These are phyloP conservation scores for Osmerus mordax DNA, from an alignment of 2,113 vertebrate genomes.

Conservation along the genomic window DNA sequence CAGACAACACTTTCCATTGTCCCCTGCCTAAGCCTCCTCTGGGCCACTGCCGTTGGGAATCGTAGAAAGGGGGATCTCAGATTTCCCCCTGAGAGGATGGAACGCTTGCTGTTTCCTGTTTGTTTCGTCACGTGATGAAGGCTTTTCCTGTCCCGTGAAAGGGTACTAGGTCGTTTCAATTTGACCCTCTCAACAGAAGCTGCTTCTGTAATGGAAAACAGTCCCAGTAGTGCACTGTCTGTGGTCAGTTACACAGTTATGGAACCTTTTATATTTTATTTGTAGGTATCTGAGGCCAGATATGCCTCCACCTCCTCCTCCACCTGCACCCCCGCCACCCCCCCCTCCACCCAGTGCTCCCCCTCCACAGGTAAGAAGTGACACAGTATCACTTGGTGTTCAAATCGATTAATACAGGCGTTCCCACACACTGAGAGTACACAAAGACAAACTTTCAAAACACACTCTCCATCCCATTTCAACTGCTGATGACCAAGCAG, in stretches of 20 bases:
- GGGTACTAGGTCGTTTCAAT: conserved; percentile 26
- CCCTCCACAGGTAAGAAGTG: conserved; percentile 55
- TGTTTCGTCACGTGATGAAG: conserved; percentile 34
- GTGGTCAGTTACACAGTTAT: neutral
- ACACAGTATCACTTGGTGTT: neutral
- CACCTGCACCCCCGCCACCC: conserved; percentile 37
- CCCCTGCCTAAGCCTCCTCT: conserved; percentile 30
- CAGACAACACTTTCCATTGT: conserved; percentile 67
- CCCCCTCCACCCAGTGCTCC: conserved; percentile 40
- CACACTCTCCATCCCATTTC: conserved; percentile 9
- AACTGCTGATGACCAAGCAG: conserved; percentile 41
- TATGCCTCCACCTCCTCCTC: conserved; percentile 37
- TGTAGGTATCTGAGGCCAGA: conserved; percentile 57
- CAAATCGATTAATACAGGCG: neutral
- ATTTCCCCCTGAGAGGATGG: conserved; percentile 60
- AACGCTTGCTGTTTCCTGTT: conserved; percentile 63
- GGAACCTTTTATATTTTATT: neutral
- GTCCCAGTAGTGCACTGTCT: too few relatives aligned
- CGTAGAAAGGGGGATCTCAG: conserved; percentile 47
- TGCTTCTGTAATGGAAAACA: neutral
- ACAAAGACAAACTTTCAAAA: neutral
- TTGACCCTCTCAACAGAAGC: conserved; percentile 27
- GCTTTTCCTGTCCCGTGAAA: conserved; percentile 48
- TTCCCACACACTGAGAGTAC: conserved; percentile 4
- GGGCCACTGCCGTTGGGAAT: conserved; percentile 35